These are phyloP conservation scores for Mus minutoides DNA, from an alignment of 2,797 vertebrate genomes.

Conservation along the genomic window DNA sequence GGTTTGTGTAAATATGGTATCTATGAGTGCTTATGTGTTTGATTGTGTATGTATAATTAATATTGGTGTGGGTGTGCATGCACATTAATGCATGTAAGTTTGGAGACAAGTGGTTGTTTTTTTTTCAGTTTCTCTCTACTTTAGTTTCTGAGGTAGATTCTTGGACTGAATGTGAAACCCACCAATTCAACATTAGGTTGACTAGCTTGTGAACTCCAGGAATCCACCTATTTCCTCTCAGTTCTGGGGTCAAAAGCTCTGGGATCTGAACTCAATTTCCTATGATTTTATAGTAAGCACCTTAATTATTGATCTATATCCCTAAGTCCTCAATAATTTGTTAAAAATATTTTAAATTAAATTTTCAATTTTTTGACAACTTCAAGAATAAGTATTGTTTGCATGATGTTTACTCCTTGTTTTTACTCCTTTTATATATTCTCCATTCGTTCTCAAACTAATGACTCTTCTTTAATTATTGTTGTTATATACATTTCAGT, in stretches of 20 bases:
- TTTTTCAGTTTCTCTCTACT: not conserved
- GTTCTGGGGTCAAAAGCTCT: not conserved
- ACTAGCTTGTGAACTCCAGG: not conserved
- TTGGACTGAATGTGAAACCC: not conserved
- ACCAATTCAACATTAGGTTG: not conserved
- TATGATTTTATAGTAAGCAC: not conserved
- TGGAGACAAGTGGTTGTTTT: not conserved
- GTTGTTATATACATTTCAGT: not conserved
- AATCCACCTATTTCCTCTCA: not conserved
- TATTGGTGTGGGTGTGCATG: not conserved
- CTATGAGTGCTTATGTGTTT: not conserved
- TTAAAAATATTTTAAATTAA: not conserved
- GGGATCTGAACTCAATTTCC: not conserved
- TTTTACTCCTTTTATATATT: not conserved
- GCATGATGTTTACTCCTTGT: not conserved
- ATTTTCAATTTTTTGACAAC: not conserved
- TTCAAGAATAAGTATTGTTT: not conserved
- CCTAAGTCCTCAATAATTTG: not conserved
- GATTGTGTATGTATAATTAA: not conserved
- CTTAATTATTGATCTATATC: not conserved
- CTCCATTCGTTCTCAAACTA: not conserved
- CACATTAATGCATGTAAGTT: not conserved
- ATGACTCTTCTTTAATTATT: not conserved
- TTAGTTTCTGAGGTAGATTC: not conserved
- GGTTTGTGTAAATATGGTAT: not conserved